Evolutionary conservation across 2,113 vertebrate genomes (phyloP), one percentile per base, ranked within the genome.

Genomic region (Phyllostomus hastatus): DNA sequence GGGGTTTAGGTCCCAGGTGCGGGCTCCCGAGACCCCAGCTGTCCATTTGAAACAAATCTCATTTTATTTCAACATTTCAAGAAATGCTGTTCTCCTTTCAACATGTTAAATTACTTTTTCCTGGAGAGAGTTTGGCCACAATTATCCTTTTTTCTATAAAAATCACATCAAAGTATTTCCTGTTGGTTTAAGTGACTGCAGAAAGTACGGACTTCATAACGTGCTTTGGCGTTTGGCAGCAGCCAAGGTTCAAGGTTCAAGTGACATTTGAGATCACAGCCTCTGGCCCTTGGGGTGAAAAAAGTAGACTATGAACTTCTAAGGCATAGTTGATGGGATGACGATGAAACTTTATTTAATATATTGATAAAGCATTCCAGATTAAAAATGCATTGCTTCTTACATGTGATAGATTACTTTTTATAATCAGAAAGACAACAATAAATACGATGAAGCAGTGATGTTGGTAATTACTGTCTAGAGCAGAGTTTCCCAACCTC

Each of bases 291-390:
- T 4, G 41, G 28, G 35, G 15, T 35, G 17, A 50, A 73, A 22
- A 16, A 33, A 88, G 72, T 28, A 89, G 82, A 87, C 89, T 86
- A 54, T 92, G 92, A 76, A 76, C 66, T 84, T 88, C 52, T n/a
- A 1, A 64, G 54, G 26, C 17, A 38, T 76, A 83, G 48, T 19
- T 22, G 31, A 95, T 87, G 28, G 2, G 17, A 57, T 80, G 33
- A 35, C 75, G 28, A 78, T 75, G 67, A 85, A 91, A 79, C 54
- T 64, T 33, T 24, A 64, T 79, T 94, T 90, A 93, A 79, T 43
- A 78, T 75, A 33, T n/a, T 59, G 80, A 95, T 90, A 91, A 94
- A 85, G 69, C 46, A 15, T 79, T 75, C 8, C 50, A 50, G 38
- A 64, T 89, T 91, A 91, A 94, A 38, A 28, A 76, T 9, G 24